These are phyloP conservation scores for Phenganax stokvisi DNA, from an alignment of 92 coral and sea anemone genomes.

Conservation along the genomic window DNA sequence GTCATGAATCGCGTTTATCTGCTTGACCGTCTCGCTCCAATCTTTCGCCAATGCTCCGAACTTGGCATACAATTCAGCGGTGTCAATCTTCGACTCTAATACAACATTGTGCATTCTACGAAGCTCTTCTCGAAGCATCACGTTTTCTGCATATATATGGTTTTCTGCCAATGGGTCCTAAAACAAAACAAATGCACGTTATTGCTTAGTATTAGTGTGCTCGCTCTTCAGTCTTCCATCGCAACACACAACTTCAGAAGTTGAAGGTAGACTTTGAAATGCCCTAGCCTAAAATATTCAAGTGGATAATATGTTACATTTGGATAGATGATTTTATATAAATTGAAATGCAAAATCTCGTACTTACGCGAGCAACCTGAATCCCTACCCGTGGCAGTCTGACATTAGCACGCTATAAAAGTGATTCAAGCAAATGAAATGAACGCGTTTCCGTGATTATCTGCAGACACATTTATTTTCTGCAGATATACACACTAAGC, in stretches of 20 bases:
- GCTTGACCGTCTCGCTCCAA: slow-evolving; percentile 2
- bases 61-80: neutral
- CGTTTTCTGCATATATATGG: neutral
- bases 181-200: neutral
- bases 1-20: neutral
- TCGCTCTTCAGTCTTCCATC: neutral
- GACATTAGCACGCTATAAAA: neutral
- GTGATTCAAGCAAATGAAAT: neutral
- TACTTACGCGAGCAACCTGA: neutral
- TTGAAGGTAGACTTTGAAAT: no score
- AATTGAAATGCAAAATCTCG: neutral
- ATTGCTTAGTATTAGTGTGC: neutral
- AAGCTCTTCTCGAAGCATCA: neutral
- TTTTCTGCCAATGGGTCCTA: neutral
- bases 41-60: slow-evolving; percentile 6
- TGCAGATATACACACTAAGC: no score
- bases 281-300: no score
- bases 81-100: slow-evolving; percentile 16
- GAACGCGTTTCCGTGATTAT: no score
- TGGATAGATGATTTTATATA: no score
- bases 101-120: neutral
- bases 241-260: neutral
- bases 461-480: no score
- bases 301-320: no score
- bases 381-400: neutral